Evolutionary conservation across 2,888 invertebrate species (phyloP), one percentile per base, ranked within the genome.

Genomic region (Drosophila macrospina): DNA sequence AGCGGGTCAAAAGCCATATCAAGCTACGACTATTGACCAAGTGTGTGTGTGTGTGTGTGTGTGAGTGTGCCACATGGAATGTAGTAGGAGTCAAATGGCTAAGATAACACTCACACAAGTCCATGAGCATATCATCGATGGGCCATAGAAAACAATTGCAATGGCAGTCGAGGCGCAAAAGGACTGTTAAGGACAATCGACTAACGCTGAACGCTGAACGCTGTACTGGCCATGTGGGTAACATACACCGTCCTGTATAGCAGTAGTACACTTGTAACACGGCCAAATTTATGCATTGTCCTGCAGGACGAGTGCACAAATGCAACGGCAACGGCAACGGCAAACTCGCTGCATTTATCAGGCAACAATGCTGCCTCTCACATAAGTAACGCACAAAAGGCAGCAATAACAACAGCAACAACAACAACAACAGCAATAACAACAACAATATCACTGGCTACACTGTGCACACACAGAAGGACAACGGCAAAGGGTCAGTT

Each of bases 61-160:
- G 20, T 1, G 20, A 15, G 15, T 32, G 28, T 47, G 28, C 10
- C 28, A 32, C 16, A 36, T 36, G 41, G 30, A 16, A 45, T 39
- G 51, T 24, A 55, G 51, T 50, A 44, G 32, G 8, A 62, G 56
- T 54, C 70, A 68, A 69, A 59, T 11, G 64, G 54, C 74, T 72
- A 59, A 80, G 83, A 83, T 84, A 84, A 69, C 80, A 64, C 54
- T 37, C 61, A 55, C 64, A 67, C n/a, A 72, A 69, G 85, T 88
- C 71, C 80, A 73, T 65, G 88, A 65, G 69, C 76, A 68, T 82
- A 79, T 72, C 83, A 77, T 80, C 78, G 84, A 80, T 72, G 67
- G 55, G 69, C 57, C 55, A 70, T 77, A 64, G 65, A 69, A 83
- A 86, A 84, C 83, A 84, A 84, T 88, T 88, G 80, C 69, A 70